Base-by-base conservation (phyloP, 1,140 invertebrate species). In the Grapholita molesta region DNA sequence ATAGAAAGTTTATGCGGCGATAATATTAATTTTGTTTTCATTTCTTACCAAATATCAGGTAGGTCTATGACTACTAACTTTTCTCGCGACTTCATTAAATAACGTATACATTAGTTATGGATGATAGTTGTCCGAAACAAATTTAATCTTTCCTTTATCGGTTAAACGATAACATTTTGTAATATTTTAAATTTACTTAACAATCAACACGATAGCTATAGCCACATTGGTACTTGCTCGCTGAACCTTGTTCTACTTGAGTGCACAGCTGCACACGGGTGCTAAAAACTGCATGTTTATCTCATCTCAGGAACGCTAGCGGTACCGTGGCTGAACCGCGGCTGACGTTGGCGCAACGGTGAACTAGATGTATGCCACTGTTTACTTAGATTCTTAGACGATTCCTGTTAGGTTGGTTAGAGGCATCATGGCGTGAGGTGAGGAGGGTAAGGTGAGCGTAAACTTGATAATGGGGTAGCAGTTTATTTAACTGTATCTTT, bases 311-410 rank as follows among this genome's bases (percentile, higher is more conserved):
- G 53, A 25, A 28, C 28, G 55, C 55, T 61, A 61, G 55, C 25
- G 55, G 42, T 21, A 48, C 42, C 11, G 11, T 25, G 24, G 15
- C 55, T 61, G 55, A 8, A 28, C 55, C 55, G 28, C n/a, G 9
- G 53, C 4, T 52, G n/a, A n/a, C 53, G 23, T 61, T 61, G 18
- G 12, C 42, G 7, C n/a, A 15, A 12, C n/a, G 24, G 12, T 61
- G 55, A 61, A 57, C 53, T 57, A 57, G 25, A 61, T 61, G 55
- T 3, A 21, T 48, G 42, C 42, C 21, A 28, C 55, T 61, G 25
- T 61, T 61, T 61, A 15, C 53, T 57, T 21, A n/a, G 18, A 48
- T 48, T 48, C 42, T 48, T 48, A 48, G 18, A 30, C 28, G 7
- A 7, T 21, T 21, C 42, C 55, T 30, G 55, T 28, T 28, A 61